phyloP scores from a whole-genome alignment of 2,888 invertebrate genomes.

The Microctonus brassicae region DNA sequence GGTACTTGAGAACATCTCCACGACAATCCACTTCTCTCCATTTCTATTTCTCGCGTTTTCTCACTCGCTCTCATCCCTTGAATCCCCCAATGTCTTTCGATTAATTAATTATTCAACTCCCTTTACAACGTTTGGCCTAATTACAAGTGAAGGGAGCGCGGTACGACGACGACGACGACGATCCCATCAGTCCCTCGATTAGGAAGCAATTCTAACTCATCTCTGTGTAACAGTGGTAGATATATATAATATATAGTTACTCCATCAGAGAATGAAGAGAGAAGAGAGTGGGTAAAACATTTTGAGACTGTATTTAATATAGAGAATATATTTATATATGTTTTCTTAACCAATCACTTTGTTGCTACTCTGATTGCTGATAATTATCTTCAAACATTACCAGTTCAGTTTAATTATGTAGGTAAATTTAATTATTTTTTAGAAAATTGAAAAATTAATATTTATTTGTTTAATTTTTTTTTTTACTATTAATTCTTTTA shows the following conservation, averaged over 20 bases:
- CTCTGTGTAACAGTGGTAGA: background rate
- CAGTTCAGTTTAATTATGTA: background rate
- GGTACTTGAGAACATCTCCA: constrained; percentile 3
- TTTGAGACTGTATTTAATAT: background rate
- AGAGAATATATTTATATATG: no score
- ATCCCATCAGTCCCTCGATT: constrained; percentile 17
- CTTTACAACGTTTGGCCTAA: constrained; percentile 15
- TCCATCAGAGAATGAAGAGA: background rate
- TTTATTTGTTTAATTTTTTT: background rate
- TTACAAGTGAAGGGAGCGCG: constrained; percentile 14
- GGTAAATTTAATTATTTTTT: background rate
- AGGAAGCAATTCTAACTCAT: constrained; percentile 18
- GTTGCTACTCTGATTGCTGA: background rate
- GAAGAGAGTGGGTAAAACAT: background rate
- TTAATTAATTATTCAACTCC: constrained; percentile 29
- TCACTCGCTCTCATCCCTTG: background rate
- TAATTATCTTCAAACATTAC: background rate
- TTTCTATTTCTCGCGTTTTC: background rate
- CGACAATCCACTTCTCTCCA: background rate
- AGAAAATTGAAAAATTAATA: no score
- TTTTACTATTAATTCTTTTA: background rate
- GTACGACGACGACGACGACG: background rate
- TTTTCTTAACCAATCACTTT: background rate
- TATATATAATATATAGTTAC: no score
- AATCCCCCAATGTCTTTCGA: background rate